phyloP scores from a whole-genome alignment of 2,113 vertebrate species.

The Columba janthina region DNA sequence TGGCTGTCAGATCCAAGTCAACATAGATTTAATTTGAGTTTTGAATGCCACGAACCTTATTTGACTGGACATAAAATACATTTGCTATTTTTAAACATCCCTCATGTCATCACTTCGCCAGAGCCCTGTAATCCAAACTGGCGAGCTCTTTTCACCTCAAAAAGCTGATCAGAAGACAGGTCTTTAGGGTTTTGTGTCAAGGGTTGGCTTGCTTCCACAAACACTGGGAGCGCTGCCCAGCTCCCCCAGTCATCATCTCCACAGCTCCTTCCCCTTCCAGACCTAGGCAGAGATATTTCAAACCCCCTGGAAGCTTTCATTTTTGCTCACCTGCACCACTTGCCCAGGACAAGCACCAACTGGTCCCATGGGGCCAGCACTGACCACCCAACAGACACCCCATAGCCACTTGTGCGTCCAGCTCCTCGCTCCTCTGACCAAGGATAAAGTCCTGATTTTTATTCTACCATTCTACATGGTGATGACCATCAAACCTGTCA shows the following conservation, averaged over 20 bases:
- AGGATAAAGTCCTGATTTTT: rapidly evolving
- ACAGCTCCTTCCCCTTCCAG: not conserved
- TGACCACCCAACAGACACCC: not conserved
- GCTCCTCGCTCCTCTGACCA: rapidly evolving
- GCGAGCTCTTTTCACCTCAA: slow-evolving; percentile 17
- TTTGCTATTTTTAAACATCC: slow-evolving; percentile 57
- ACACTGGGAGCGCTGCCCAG: not conserved
- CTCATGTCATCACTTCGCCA: slow-evolving; percentile 38
- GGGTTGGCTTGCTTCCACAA: not conserved
- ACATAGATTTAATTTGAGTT: not conserved
- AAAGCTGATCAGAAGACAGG: slow-evolving; percentile 4
- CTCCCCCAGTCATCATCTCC: not conserved
- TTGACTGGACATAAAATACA: slow-evolving; percentile 53
- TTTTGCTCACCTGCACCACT: not conserved
- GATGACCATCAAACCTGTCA: not conserved
- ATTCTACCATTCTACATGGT: rapidly evolving
- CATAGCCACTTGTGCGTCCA: rapidly evolving
- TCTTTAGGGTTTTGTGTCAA: not conserved
- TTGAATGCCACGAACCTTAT: slow-evolving; percentile 35
- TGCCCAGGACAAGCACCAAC: no score
- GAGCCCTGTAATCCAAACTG: slow-evolving; percentile 38
- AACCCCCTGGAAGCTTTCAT: not conserved
- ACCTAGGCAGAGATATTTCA: not conserved
- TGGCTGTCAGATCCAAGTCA: slow-evolving; percentile 54
- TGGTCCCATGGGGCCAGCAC: no score